Evolutionary conservation across 2,113 vertebrate genomes (phyloP).

Genomic region (Upupa epops): DNA sequence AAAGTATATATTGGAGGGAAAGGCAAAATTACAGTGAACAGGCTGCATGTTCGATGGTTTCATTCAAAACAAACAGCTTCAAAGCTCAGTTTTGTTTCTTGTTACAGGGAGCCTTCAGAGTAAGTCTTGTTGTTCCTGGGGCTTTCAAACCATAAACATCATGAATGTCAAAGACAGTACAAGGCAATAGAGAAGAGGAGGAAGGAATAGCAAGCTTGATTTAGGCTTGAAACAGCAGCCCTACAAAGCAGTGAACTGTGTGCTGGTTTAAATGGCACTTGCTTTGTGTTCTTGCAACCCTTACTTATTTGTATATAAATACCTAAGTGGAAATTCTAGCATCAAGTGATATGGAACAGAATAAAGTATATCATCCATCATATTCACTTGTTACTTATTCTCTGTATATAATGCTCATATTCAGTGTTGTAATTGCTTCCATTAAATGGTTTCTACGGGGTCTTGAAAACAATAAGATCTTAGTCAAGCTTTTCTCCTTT

Average conservation of each 20-base stretch:
- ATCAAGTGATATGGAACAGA: slow-evolving; percentile 14
- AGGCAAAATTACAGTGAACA: slow-evolving; percentile 42
- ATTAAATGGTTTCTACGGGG: slow-evolving; percentile 48
- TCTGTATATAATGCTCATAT: slow-evolving; percentile 39
- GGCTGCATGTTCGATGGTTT: not conserved
- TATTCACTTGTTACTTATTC: slow-evolving; percentile 58
- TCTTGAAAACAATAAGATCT: slow-evolving; percentile 53
- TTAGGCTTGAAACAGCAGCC: slow-evolving; percentile 13
- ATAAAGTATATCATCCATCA: slow-evolving; percentile 43
- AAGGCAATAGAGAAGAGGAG: not conserved
- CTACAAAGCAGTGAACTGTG: not conserved
- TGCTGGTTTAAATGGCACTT: slow-evolving; percentile 9
- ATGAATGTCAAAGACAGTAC: slow-evolving; percentile 28
- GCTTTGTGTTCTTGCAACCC: not conserved
- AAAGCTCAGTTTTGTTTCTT: slow-evolving; percentile 39
- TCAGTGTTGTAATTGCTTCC: slow-evolving; percentile 49
- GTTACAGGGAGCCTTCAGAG: slow-evolving; percentile 37
- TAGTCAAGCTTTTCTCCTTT: slow-evolving; percentile 54
- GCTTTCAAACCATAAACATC: slow-evolving; percentile 51
- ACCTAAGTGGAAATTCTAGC: slow-evolving; percentile 33
- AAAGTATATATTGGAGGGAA: slow-evolving; percentile 57
- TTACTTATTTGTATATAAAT: slow-evolving; percentile 54
- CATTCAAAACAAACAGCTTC: slow-evolving; percentile 39
- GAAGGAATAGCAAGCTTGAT: slow-evolving; percentile 10
- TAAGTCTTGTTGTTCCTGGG: slow-evolving; percentile 31